A percentile compares a stretch with the other conserved stretches of the same genome.
Evolutionary conservation across 2,888 invertebrate species (phyloP).

Genomic region (Philereme vetulata): DNA sequence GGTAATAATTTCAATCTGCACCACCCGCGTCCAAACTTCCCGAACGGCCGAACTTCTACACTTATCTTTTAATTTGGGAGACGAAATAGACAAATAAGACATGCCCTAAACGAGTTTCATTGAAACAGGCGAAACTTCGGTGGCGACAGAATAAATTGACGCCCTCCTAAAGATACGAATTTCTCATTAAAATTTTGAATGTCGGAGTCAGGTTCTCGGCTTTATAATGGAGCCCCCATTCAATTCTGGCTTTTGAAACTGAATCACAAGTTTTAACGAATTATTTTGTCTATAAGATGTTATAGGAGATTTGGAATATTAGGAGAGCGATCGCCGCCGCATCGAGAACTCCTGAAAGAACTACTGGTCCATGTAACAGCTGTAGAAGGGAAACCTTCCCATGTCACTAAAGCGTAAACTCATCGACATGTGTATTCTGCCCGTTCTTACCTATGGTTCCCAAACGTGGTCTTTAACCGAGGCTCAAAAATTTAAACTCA

Average conservation of each 20-base stretch:
- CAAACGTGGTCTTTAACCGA: too few species aligned
- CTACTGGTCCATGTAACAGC: too few species aligned
- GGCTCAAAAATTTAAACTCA: too few species aligned
- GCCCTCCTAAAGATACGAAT: conserved; percentile 74
- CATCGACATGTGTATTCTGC: too few species aligned
- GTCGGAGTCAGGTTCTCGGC: conserved; percentile 66
- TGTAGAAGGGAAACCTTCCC: too few species aligned
- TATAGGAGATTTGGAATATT: too few species aligned
- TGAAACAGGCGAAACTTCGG: conserved; percentile 62
- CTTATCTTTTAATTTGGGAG: conserved; percentile 75
- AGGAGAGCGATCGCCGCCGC: too few species aligned
- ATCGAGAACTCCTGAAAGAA: too few species aligned
- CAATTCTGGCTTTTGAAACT: conserved; percentile 76
- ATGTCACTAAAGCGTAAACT: too few species aligned
- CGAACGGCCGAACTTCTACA: conserved; percentile 72
- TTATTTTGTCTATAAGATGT: conserved; percentile 70
- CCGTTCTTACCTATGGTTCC: too few species aligned
- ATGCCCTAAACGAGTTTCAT: conserved; percentile 58
- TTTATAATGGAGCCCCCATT: conserved; percentile 45
- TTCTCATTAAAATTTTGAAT: conserved; percentile 79
- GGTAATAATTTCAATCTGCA: conserved; percentile 80
- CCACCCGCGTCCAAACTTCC: conserved; percentile 54
- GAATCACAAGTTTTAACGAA: conserved; percentile 74
- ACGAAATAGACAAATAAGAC: conserved; percentile 69
- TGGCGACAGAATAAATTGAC: conserved; percentile 68